Evolutionary conservation across 2,113 vertebrate genomes (phyloP), one percentile per base, ranked within the genome.

Genomic region (Cheilinus undulatus): DNA sequence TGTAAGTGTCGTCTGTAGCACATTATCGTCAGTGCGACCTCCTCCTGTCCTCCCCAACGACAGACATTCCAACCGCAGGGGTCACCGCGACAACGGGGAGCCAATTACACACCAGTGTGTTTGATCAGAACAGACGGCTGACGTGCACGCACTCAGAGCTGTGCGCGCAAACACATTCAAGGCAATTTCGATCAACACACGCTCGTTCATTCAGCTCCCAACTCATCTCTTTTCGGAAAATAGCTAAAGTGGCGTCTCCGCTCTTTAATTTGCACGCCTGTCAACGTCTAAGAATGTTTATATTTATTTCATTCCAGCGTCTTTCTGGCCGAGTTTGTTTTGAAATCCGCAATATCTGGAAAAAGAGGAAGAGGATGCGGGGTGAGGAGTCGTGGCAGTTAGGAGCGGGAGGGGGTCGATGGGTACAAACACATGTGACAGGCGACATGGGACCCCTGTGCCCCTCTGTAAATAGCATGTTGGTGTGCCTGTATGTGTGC

Each of bases 51-150:
- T 88, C 85, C 76, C 69, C 78, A 63, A 82, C 74, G 69, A 88
- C 86, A 88, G 87, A 89, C 85, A 90, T 89, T 88, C 82, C 85
- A 80, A 84, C 90, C 80, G 61, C 87, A 77, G 84, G 88, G 92
- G 88, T 92, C 87, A 89, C 73, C 58, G 62, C 51, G 48, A 85
- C 86, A 76, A 91, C 82, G 34, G 88, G 88, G 83, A 92, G 85
- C 87, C 92, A 93, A 93, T 93, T 93, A 93, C 91, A 91, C 86
- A 91, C 87, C 80, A 86, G 87, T 83, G 77, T 92, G 85, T 91
- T 89, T 91, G 90, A 92, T 92, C 90, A 88, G 89, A 91, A 76
- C 84, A 83, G 89, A 91, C 89, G 88, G 82, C 74, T 86, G 69
- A 54, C 50, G 8, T 59, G 23, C 74, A 57, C 69, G 59, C 70